Base-by-base conservation (phyloP, 2,113 vertebrate genomes). In the Carassius auratus region DNA sequence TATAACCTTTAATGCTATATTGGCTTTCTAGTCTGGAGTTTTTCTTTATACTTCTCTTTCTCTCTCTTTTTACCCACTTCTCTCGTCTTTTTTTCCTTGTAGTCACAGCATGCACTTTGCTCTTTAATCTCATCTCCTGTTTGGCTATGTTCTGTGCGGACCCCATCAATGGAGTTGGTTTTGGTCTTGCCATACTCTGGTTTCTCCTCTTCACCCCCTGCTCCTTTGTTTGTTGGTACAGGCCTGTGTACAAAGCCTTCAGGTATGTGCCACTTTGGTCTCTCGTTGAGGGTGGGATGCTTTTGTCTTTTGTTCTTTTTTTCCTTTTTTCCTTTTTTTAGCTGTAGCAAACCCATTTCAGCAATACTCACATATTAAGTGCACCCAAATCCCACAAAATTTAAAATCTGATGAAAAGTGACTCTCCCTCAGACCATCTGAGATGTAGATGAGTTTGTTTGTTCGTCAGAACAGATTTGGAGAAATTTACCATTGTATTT, bases 201-300 rank as follows among this genome's bases (percentile, higher is more conserved):
- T 84, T 92, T 82, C 90, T 99, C 38, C 95, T 99, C 81, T 99
- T 98, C 92, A 96, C 96, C 0, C 98, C 98, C 74, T 99, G 98
- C 87, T 99, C 98, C 82, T 99, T 99, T 0, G 81, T 98, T 80
- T 99, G 98, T 90, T 99, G 98, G 98, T 99, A 97, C 55, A 94
- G 98, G 68, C 98, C 98, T 0, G 93, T 99, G 92, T 99, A 99
- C 92, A 99, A 97, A 93, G 98, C 98, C 42, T 99, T 99, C 95
- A 96, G 97, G 98, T 99, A 88, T 1, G 91, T 88, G 5, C 30
- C 23, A 30, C 23, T 17, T 8, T 26, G 50, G 33, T 17, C 19
- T 12, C 80, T 59, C 19, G 2, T 17, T 59, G 55, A 59, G 55
- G 55, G 55, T 57, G 55, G 55, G 55, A 19, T 5, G 19, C 5